These are phyloP conservation scores for Mastomys coucha DNA, from an alignment of 2,113 vertebrate species.

Conservation along the genomic window DNA sequence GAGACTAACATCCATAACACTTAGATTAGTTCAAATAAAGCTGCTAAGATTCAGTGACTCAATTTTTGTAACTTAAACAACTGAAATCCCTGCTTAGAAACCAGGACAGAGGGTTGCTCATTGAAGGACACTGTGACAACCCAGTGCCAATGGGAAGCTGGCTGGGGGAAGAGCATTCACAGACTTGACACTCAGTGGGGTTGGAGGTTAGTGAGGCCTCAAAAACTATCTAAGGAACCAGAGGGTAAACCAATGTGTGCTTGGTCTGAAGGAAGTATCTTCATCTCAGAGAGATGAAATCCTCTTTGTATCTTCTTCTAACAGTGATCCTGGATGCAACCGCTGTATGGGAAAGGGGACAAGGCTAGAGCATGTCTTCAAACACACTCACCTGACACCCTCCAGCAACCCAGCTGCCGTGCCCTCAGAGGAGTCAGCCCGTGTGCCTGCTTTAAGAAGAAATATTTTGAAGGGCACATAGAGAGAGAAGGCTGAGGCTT, in stretches of 20 bases:
- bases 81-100: not conserved
- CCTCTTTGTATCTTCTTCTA: not conserved
- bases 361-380: constrained; percentile 7
- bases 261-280: not conserved
- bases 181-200: not conserved
- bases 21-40: not conserved
- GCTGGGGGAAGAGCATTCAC: accelerated
- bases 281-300: not conserved
- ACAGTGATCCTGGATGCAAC: not conserved
- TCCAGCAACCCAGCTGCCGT: not conserved
- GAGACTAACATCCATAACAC: not conserved
- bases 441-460: constrained; percentile 28
- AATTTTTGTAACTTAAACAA: constrained; percentile 35
- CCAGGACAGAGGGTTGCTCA: not conserved
- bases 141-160: not conserved
- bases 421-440: not conserved
- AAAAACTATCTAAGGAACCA: not conserved
- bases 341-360: not conserved
- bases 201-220: not conserved
- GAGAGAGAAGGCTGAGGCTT: not conserved
- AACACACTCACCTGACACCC: not conserved
- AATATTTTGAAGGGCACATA: not conserved
- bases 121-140: not conserved
- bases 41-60: not conserved
- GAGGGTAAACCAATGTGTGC: not conserved